Percentiles rank a stretch among this genome's conserved stretches.
Conservation (phyloP, 2,888 invertebrate species). For the Byasa hedistus region DNA sequence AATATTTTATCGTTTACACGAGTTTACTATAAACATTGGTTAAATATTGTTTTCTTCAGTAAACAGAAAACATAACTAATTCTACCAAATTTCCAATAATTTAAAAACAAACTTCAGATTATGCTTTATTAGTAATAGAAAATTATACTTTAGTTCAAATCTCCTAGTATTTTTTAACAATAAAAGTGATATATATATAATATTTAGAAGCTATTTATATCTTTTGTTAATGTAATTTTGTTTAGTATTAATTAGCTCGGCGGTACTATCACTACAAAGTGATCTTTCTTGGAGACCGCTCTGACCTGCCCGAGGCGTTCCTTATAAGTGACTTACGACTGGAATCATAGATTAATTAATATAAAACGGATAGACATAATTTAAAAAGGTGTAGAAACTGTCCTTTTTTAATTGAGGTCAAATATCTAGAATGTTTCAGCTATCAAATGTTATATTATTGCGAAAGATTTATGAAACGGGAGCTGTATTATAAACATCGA, state of each 20-base stretch:
- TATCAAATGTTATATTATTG: no score
- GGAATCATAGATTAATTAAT: conserved; percentile 39
- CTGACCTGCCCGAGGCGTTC: conserved; percentile 59
- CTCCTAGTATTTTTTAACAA: no score
- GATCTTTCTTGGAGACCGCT: conserved; percentile 65
- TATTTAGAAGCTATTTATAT: background rate
- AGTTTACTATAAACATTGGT: background rate
- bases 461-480: no score
- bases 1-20: conserved; percentile 13
- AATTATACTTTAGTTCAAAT: no score
- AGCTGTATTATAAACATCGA: no score
- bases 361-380: background rate
- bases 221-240: conserved; percentile 8
- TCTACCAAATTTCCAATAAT: no score
- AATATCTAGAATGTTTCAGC: no score
- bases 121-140: no score
- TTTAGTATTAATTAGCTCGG: conserved; percentile 51
- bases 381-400: no score
- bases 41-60: conserved; percentile 1
- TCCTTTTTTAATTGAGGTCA: no score
- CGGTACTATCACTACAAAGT: conserved; percentile 54
- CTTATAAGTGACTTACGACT: conserved; percentile 43
- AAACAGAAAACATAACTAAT: background rate
- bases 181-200: background rate
- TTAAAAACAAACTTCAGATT: no score